phyloP scores from a whole-genome alignment of 2,888 invertebrate genomes.

The Synergus umbraculus region DNA sequence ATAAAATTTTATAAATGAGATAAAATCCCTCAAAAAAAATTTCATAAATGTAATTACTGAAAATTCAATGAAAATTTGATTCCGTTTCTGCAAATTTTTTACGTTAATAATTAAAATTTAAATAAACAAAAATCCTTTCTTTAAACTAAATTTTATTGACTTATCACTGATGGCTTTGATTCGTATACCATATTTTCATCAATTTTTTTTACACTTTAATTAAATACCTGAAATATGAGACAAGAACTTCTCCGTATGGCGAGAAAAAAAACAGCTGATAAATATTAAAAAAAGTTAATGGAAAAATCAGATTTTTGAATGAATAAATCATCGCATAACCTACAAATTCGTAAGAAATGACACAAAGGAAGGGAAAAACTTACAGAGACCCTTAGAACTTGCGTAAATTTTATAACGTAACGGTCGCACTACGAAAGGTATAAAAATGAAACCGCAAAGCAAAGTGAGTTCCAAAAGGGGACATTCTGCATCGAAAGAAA shows the following conservation, averaged over 20 bases:
- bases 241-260: background rate
- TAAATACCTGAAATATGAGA: background rate
- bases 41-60: no score
- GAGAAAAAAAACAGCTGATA: background rate
- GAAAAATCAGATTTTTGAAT: background rate
- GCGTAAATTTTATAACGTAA: constrained; percentile 1
- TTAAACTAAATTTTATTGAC: background rate
- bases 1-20: background rate
- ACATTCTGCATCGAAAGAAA: constrained; percentile 1
- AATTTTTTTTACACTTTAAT: background rate
- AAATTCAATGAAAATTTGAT: background rate
- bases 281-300: background rate
- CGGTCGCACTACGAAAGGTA: background rate
- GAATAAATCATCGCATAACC: background rate
- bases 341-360: background rate
- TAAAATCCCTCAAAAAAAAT: background rate
- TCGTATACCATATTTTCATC: background rate
- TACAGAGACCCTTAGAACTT: background rate
- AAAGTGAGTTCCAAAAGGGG: constrained; percentile 14
- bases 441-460: background rate
- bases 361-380: background rate
- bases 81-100: background rate
- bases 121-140: background rate
- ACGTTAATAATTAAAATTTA: background rate
- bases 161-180: background rate